phyloP scores from a whole-genome alignment of 2,888 invertebrate species.

The Petrolisthes manimaculis region DNA sequence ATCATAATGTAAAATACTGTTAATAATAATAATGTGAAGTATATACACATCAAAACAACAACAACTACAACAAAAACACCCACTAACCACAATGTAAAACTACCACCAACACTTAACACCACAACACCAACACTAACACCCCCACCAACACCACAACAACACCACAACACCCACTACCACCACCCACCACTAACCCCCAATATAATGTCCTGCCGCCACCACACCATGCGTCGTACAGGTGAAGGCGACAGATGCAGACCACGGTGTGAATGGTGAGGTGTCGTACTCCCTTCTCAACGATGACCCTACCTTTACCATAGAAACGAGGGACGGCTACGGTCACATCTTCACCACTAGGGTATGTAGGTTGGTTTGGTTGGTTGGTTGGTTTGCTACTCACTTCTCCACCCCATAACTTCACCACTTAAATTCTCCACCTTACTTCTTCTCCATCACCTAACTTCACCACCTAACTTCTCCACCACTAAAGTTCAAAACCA shows the following conservation, averaged over 20 bases:
- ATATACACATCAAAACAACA: not conserved
- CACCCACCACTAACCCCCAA: not conserved
- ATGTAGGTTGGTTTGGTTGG: too few relatives aligned
- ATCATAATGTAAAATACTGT: not conserved
- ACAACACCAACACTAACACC: too few relatives aligned
- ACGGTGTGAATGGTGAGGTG: constrained; percentile 60
- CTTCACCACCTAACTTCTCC: not conserved
- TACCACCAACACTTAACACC: too few relatives aligned
- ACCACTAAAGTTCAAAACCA: too few relatives aligned
- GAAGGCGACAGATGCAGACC: constrained; percentile 54
- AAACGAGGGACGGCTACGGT: constrained; percentile 76
- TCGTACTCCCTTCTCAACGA: constrained; percentile 69
- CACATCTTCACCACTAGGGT: constrained; percentile 83
- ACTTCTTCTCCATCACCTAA: too few relatives aligned
- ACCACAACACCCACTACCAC: not conserved
- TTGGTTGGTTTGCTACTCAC: too few relatives aligned
- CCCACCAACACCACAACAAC: too few relatives aligned
- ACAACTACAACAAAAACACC: too few relatives aligned
- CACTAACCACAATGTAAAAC: too few relatives aligned
- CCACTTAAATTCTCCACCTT: not conserved
- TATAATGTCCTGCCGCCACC: not conserved
- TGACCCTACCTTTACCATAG: constrained; percentile 82
- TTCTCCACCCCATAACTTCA: not conserved
- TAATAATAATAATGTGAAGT: not conserved
- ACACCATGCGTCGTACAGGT: constrained; percentile 36